Base-by-base conservation (phyloP, 2,797 vertebrate genomes). In the Mormyrops boulengeri region DNA sequence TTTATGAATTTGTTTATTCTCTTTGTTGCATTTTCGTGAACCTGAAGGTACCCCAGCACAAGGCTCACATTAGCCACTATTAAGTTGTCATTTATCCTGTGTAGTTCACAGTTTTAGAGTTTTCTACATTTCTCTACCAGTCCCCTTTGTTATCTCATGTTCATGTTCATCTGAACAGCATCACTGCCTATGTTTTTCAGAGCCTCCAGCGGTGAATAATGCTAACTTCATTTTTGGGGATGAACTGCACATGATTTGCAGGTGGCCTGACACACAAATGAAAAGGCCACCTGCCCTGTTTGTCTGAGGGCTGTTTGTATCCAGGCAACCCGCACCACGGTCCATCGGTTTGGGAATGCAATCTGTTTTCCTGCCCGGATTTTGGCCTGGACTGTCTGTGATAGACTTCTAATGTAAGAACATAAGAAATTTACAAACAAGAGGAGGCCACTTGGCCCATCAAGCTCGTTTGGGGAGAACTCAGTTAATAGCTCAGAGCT, bases 341-440 rank as follows among this genome's bases (percentile, higher is more conserved):
- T 38, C 84, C 50, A 55, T 4, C 12, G 77, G 34, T 52, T 17
- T 30, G 17, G 77, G 62, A 90, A 47, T 8, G 66, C 41, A 90
- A 53, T 73, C 66, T 17, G 66, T 34, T 17, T 34, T 38, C 4
- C 30, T 73, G 66, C 12, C 66, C 1, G 30, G 85, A 17, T n/a
- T 41, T 87, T 52, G 53, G 91, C 92, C 50, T 91, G 91, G 85
- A 92, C 91, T 91, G 89, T 90, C 88, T 44, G 8, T 66, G 60
- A 55, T 84, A 66, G 88, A 93, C n/a, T 87, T 89, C 62, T 62
- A 44, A 50, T 60, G 57, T 60, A 60, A 22, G 7, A 60, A 9
- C 57, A 60, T 22, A 60, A 22, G 57, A 60, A 60, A 60, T 60
- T n/a, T 60, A 22, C 57, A 0, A 60, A 60, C 2, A 5, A 60